Conservation (phyloP, 1,140 invertebrate species). For the Ericerus pela region DNA sequence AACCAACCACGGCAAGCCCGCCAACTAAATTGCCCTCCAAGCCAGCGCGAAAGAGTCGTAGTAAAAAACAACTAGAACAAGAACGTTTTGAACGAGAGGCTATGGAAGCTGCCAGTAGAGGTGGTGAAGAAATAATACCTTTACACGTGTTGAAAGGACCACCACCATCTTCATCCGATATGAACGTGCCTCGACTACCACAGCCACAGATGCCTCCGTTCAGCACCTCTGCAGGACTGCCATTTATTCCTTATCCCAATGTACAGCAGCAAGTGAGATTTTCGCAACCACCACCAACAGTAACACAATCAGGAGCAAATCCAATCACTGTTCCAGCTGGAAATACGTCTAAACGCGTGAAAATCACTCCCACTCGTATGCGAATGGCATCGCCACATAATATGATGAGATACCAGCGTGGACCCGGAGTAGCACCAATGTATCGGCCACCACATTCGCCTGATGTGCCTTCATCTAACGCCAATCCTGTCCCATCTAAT, state of each 20-base stretch:
- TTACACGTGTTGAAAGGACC: conserved; percentile 32
- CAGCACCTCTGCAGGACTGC: no score
- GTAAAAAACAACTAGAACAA: conserved; percentile 39
- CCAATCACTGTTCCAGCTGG: conserved; percentile 26
- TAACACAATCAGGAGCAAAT: conserved; percentile 27
- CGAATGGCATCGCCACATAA: not conserved
- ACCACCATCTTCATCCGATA: no score
- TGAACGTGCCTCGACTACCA: conserved; percentile 23
- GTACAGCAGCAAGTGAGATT: no score
- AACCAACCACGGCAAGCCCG: conserved; percentile 20
- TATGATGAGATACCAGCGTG: not conserved
- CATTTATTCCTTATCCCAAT: no score
- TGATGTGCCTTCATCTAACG: conserved; percentile 39
- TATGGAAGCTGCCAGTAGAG: conserved; percentile 1
- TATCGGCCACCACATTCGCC: conserved; percentile 38
- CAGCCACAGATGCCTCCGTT: no score
- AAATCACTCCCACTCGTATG: conserved; percentile 2
- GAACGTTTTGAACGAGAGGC: not conserved
- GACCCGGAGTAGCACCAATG: conserved; percentile 26
- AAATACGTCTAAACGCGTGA: not conserved
- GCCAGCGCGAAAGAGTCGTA: conserved; percentile 36
- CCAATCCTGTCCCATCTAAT: conserved; percentile 33
- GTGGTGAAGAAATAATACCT: conserved; percentile 15
- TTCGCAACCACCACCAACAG: conserved; percentile 25
- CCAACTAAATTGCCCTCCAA: no score